These are phyloP conservation scores for Palythoa grandiflora DNA, from an alignment of 92 coral and sea anemone species.

Conservation along the genomic window DNA sequence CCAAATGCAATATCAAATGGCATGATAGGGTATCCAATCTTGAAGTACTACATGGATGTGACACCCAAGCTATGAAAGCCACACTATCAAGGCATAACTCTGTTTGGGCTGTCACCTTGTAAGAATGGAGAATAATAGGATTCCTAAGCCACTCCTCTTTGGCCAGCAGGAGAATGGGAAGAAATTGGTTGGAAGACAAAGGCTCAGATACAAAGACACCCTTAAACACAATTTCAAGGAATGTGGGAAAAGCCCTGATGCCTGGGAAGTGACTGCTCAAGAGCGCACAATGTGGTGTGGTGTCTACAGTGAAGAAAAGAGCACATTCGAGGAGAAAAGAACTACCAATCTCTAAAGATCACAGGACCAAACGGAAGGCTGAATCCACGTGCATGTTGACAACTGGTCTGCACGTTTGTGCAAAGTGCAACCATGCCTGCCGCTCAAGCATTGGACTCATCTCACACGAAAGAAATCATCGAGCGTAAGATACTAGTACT, in stretches of 20 bases:
- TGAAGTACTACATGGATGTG: too few species aligned
- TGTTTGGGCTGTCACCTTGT: not conserved
- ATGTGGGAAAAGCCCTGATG: slow-evolving; percentile 22
- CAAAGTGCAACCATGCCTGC: too few species aligned
- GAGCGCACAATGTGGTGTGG: slow-evolving; percentile 18
- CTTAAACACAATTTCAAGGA: slow-evolving; percentile 18
- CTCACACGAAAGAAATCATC: too few species aligned
- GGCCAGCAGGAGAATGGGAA: slow-evolving; percentile 23
- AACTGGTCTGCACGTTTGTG: too few species aligned
- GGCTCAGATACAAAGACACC: slow-evolving; percentile 16
- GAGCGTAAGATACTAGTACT: too few species aligned
- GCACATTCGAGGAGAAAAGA: slow-evolving; percentile 17
- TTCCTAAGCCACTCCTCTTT: too few species aligned
- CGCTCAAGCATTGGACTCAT: too few species aligned
- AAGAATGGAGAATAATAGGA: too few species aligned
- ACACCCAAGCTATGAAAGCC: too few species aligned
- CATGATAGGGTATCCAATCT: too few species aligned
- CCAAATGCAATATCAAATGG: too few species aligned
- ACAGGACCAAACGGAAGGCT: not conserved
- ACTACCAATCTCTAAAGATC: not conserved
- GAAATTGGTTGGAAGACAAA: slow-evolving; percentile 25
- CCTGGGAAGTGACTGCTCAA: slow-evolving; percentile 24
- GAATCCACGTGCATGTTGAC: too few species aligned
- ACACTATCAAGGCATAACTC: not conserved
- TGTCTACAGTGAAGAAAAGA: not conserved